Base-by-base conservation (phyloP, 2,113 vertebrate species). In the Pimephales promelas region DNA sequence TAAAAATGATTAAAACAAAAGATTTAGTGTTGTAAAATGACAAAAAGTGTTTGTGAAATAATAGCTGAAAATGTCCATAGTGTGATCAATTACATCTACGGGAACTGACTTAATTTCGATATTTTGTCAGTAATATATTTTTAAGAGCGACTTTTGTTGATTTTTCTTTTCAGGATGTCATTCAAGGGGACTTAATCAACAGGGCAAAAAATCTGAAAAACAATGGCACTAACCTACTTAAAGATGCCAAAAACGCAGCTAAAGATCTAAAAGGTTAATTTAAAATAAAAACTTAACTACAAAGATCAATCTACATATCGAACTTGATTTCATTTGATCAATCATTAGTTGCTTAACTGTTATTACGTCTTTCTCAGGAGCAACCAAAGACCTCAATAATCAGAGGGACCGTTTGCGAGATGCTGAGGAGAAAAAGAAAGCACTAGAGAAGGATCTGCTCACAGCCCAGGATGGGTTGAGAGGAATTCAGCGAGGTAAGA, bases 141-240 rank as follows among this genome's bases (percentile, higher is more conserved):
- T 54, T 22, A 64, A 34, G 18, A 36, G 62, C 20, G 28, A 20
- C 22, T 70, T 59, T 28, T 71, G 11, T 34, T 80, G 10, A 77
- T 57, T 64, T 22, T 16, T 26, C 28, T 24, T 81, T 92, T 71
- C 86, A 99, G 98, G 94, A 92, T 70, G 93, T 98, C 77, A 93
- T 90, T 87, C 92, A 90, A 43, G 93, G 95, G 88, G 92, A 95
- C 26, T 90, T 99, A 20, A 86, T 92, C 66, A 84, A 94, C 89
- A 96, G 91, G 92, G 96, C 96, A 7, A 92, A 94, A 86, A 87
- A 86, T 7, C 90, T 98, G 86, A 97, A 95, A 88, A 82, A 91
- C 0, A 90, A 85, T 4, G 93, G 95, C 5, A 82, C 85, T 5
- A 52, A 90, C 0, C 92, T 98, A 0, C 77, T 96, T 82, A 89